These are phyloP conservation scores for Apteryx mantelli DNA, from an alignment of 2,113 vertebrate genomes.

Conservation along the genomic window DNA sequence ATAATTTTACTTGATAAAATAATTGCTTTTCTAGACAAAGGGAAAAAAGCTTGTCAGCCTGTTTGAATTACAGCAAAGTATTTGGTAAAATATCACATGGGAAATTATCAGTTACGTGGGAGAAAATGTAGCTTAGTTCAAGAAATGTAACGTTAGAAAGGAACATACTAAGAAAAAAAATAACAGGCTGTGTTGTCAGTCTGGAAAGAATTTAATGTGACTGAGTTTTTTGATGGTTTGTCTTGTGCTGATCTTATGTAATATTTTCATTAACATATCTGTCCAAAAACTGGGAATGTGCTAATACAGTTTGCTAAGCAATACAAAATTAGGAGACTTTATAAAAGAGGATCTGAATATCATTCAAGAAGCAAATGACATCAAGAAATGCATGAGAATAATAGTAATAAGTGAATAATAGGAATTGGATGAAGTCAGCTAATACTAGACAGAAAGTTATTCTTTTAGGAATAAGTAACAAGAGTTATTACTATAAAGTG, in stretches of 20 bases:
- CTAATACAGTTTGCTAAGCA: neutral
- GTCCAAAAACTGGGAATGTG: neutral
- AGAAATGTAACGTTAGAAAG: neutral
- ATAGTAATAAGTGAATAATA: neutral
- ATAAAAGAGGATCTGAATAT: neutral
- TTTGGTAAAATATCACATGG: neutral
- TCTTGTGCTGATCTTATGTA: neutral
- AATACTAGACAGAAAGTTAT: neutral
- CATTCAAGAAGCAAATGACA: neutral
- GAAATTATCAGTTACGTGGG: neutral
- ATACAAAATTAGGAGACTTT: neutral
- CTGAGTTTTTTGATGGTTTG: neutral
- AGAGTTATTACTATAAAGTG: neutral
- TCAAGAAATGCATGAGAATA: neutral
- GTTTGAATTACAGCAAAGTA: neutral
- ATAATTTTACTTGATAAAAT: neutral
- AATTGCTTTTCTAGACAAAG: neutral
- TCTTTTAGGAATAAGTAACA: neutral
- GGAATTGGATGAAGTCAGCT: neutral
- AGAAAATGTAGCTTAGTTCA: neutral
- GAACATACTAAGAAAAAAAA: neutral
- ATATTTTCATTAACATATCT: neutral
- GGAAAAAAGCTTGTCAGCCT: neutral
- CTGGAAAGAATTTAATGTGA: neutral
- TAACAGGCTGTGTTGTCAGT: neutral